A percentile compares a stretch with the other conserved stretches of the same genome.
These are phyloP conservation scores for Paelopatides confundens DNA, from an alignment of 53 echinoderm and acorn worm genomes.

Conservation along the genomic window DNA sequence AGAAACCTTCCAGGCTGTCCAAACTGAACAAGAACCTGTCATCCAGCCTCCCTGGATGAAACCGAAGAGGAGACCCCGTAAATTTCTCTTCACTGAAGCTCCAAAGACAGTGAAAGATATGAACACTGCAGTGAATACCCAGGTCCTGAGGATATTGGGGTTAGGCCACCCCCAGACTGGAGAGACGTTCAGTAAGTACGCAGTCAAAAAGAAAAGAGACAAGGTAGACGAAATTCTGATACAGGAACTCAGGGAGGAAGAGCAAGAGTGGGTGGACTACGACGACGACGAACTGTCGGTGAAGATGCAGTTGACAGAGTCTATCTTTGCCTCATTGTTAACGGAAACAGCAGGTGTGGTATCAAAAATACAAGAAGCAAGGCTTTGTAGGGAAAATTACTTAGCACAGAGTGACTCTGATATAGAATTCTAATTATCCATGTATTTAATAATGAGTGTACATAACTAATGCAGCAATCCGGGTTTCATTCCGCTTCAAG, in stretches of 20 bases:
- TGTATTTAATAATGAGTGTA: not conserved
- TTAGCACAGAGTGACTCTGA: slow-evolving; percentile 62
- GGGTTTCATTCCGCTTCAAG: too few species aligned
- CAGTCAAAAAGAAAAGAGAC: slow-evolving; percentile 86
- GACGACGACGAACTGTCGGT: slow-evolving; percentile 94
- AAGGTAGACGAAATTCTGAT: slow-evolving; percentile 98
- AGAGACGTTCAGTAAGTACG: slow-evolving; percentile 56
- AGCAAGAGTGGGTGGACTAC: slow-evolving; percentile 97
- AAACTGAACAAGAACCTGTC: slow-evolving; percentile 71
- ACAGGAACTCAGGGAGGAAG: slow-evolving; percentile 89
- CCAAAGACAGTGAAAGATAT: slow-evolving; percentile 74
- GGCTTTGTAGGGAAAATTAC: slow-evolving; percentile 57
- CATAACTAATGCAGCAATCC: not conserved
- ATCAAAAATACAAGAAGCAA: slow-evolving; percentile 71
- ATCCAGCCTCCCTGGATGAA: slow-evolving; percentile 92
- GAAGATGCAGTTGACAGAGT: slow-evolving; percentile 93
- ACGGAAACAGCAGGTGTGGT: slow-evolving; percentile 85
- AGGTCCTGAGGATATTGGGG: slow-evolving; percentile 68
- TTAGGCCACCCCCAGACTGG: slow-evolving; percentile 54
- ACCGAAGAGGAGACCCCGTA: slow-evolving; percentile 82
- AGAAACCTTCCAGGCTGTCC: slow-evolving; percentile 84
- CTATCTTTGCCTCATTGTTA: slow-evolving; percentile 86
- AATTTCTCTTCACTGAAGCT: slow-evolving; percentile 72
- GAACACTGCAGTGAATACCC: slow-evolving; percentile 59
- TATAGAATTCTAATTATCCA: slow-evolving; percentile 68